Percentiles rank a stretch among this genome's conserved stretches.
Evolutionary conservation across 2,113 vertebrate species (phyloP).

Genomic region (Xenus cinereus): DNA sequence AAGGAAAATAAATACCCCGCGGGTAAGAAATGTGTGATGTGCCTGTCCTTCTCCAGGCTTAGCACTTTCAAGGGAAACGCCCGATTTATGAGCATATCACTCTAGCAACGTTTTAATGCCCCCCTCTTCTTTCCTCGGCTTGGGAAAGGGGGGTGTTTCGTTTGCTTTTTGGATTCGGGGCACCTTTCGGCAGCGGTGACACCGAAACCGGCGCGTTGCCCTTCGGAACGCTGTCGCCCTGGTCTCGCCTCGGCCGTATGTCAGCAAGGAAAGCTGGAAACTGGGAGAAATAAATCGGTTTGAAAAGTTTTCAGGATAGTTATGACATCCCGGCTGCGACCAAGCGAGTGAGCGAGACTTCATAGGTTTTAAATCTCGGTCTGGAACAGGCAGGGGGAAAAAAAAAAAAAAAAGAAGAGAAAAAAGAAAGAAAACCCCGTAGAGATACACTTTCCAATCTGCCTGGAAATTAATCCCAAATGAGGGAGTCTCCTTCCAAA

Average conservation of each 20-base stretch:
- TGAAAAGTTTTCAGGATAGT: background rate
- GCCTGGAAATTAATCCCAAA: slow-evolving; percentile 60
- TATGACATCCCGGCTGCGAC: background rate
- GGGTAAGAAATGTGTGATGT: background rate
- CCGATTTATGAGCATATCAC: background rate
- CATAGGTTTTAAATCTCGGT: background rate
- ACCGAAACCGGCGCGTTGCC: background rate
- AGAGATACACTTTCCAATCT: slow-evolving; percentile 30
- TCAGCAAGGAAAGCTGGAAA: background rate
- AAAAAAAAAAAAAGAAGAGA: no score
- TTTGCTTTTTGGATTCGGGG: background rate
- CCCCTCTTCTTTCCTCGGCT: background rate
- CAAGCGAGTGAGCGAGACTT: background rate
- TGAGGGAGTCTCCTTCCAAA: slow-evolving; percentile 45
- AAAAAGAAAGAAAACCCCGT: background rate
- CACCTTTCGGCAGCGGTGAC: background rate
- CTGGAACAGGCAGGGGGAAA: background rate
- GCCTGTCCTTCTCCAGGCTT: background rate
- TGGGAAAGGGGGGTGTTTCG: background rate
- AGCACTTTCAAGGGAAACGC: background rate
- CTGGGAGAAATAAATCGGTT: background rate
- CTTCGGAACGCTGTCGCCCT: background rate
- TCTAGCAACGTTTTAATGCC: background rate
- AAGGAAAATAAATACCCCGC: background rate
- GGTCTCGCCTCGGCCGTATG: background rate